phyloP scores from a whole-genome alignment of 2,888 invertebrate genomes.

The Leucophenga montana region DNA sequence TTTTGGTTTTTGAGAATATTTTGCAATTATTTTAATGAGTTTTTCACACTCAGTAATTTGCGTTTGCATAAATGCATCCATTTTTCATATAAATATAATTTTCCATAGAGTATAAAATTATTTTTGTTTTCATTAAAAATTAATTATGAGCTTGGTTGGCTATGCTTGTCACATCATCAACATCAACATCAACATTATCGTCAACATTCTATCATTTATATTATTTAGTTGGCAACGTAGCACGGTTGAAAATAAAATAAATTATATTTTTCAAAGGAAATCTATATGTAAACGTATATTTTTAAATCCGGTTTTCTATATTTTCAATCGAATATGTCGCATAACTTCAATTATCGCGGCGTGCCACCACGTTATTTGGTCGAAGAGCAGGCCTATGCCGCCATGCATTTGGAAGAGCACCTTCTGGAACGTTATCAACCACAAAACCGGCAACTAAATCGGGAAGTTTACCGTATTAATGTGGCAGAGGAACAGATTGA shows the following conservation, averaged over 20 bases:
- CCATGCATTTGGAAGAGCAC: neutral
- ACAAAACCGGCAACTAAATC: too few relatives aligned
- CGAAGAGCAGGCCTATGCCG: neutral
- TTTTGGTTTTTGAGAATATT: constrained; percentile 51
- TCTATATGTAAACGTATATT: too few relatives aligned
- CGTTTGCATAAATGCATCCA: neutral
- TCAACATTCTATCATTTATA: too few relatives aligned
- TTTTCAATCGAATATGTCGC: neutral
- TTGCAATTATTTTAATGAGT: constrained; percentile 65
- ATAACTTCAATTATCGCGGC: neutral
- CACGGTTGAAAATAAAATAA: neutral
- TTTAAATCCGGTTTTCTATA: too few relatives aligned
- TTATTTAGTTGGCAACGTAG: neutral
- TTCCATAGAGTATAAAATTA: constrained; percentile 52
- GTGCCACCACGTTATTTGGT: neutral
- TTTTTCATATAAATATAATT: constrained; percentile 21
- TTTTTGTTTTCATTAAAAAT: constrained; percentile 26
- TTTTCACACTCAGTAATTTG: constrained; percentile 57
- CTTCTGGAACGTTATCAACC: neutral
- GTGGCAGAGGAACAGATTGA: too few relatives aligned
- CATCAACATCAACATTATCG: neutral
- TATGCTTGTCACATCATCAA: constrained; percentile 8
- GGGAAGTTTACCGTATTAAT: neutral
- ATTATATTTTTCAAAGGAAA: neutral
- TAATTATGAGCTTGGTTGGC: constrained; percentile 17